phyloP scores from a whole-genome alignment of 2,797 vertebrate genomes.

The Manis crassicaudata region DNA sequence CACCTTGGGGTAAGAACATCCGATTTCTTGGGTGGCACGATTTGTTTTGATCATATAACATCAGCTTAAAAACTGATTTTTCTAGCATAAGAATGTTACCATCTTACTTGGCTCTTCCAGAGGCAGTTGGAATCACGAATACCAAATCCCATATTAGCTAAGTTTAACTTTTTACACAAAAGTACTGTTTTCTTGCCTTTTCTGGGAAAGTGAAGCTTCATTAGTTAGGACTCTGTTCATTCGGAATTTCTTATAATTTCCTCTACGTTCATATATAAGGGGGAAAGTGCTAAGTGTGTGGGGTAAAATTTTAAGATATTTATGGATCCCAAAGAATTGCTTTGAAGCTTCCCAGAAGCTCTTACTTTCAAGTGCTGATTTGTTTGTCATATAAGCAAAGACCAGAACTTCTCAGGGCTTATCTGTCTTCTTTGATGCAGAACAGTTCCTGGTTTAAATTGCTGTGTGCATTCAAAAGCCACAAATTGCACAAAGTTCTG shows the following conservation, averaged over 20 bases:
- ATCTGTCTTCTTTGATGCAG: background rate
- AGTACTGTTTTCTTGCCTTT: background rate
- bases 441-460: background rate
- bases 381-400: background rate
- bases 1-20: slow-evolving; percentile 96
- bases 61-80: background rate
- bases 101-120: background rate
- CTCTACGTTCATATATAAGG: background rate
- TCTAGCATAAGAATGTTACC: background rate
- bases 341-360: background rate
- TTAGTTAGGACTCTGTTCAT: background rate
- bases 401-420: background rate
- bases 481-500: background rate
- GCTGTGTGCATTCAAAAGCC: background rate
- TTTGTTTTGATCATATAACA: background rate
- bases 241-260: background rate
- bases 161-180: slow-evolving; percentile 14
- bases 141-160: background rate
- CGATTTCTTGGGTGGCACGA: background rate
- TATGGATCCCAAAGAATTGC: background rate
- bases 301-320: background rate
- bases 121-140: background rate
- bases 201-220: slow-evolving; percentile 3
- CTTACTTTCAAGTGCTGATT: background rate
- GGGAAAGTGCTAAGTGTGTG: background rate